phyloP scores from a whole-genome alignment of 2,888 invertebrate genomes.

The Drosophila austrosaltans region DNA sequence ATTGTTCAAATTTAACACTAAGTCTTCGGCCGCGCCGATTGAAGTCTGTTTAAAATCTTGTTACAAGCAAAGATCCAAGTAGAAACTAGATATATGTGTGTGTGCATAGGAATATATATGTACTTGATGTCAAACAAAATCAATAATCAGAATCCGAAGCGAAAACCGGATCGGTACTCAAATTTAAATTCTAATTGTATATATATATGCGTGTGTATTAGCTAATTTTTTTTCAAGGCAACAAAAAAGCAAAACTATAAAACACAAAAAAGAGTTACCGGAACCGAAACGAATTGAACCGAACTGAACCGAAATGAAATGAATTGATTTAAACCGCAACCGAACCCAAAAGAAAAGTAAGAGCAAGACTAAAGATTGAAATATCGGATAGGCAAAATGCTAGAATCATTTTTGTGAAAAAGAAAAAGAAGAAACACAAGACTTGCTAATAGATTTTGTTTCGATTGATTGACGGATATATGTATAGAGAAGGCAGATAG shows the following conservation, averaged over 20 bases:
- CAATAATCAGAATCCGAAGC: conserved; percentile 2
- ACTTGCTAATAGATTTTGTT: conserved; percentile 10
- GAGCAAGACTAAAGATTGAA: conserved; percentile 1
- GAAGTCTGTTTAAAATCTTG: conserved; percentile 40
- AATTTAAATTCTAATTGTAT: conserved; percentile 5
- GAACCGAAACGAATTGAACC: background rate
- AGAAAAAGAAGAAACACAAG: background rate
- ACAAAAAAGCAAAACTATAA: background rate
- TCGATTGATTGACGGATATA: background rate
- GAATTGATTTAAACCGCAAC: background rate
- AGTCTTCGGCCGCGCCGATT: conserved; percentile 21
- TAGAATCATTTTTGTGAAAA: conserved; percentile 2
- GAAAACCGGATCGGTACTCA: background rate
- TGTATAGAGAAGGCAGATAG: background rate
- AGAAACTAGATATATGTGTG: conserved; percentile 8
- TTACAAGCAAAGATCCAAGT: conserved; percentile 20
- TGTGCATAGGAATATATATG: conserved; percentile 3
- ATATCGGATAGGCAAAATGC: conserved; percentile 3
- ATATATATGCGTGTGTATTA: conserved; percentile 6
- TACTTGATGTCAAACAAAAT: conserved; percentile 9
- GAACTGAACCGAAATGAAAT: background rate
- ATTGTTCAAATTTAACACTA: conserved; percentile 48
- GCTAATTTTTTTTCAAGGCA: conserved; percentile 3
- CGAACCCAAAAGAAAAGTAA: conserved; percentile 1
- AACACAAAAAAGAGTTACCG: background rate